A percentile compares a stretch with the other conserved stretches of the same genome.
phyloP scores from a whole-genome alignment of 2,113 vertebrate species.

The Ramphastos sulfuratus region DNA sequence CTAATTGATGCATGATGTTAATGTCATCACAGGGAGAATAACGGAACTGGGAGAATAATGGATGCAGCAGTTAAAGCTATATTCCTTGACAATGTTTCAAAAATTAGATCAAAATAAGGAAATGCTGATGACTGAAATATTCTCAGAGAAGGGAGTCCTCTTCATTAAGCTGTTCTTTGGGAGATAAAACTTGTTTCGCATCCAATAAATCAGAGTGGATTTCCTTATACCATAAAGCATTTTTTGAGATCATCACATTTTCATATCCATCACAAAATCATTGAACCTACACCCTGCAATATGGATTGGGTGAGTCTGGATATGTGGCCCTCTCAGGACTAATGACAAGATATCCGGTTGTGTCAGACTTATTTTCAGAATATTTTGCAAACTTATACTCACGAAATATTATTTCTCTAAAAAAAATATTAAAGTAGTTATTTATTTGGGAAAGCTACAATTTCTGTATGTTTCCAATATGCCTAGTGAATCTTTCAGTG shows the following conservation, averaged over 20 bases:
- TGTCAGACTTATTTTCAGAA: neutral
- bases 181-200: neutral
- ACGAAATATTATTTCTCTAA: neutral
- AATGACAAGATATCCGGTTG: neutral
- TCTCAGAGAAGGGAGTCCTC: neutral
- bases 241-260: neutral
- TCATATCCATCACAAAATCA: neutral
- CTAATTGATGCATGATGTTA: neutral
- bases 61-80: neutral
- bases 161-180: neutral
- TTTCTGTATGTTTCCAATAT: neutral
- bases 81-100: neutral
- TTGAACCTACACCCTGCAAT: neutral
- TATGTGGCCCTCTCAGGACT: neutral
- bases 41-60: neutral
- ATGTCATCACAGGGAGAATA: neutral
- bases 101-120: neutral
- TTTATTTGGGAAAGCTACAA: neutral
- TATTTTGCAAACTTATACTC: neutral
- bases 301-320: neutral
- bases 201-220: neutral
- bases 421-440: neutral
- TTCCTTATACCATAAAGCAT: neutral
- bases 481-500: neutral
- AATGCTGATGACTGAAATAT: neutral